Percentiles rank a stretch among this genome's conserved stretches.
These are phyloP conservation scores for Nephrotoma flavescens DNA, from an alignment of 2,888 invertebrate species.

Conservation along the genomic window DNA sequence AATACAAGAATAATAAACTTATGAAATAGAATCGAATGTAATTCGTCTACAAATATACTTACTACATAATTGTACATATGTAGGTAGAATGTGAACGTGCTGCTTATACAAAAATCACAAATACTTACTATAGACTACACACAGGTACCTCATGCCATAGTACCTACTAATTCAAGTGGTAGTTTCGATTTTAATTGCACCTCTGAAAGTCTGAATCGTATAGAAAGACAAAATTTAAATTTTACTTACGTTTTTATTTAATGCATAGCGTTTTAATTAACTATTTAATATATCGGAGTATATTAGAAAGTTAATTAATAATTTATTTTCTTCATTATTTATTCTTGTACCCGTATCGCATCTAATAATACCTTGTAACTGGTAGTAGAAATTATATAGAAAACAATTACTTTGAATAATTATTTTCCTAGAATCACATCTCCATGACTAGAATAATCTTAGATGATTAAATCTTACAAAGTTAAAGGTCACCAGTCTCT, in stretches of 20 bases:
- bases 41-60: not conserved
- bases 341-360: not conserved
- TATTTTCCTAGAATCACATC: no score
- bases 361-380: no score
- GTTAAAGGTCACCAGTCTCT: no score
- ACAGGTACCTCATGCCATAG: not conserved
- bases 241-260: not conserved
- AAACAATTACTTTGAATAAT: no score
- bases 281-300: not conserved
- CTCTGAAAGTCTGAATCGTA: not conserved
- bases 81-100: not conserved
- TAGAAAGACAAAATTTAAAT: not conserved
- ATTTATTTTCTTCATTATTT: not conserved
- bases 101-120: not conserved
- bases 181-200: not conserved
- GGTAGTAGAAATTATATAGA: no score
- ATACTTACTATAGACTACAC: not conserved
- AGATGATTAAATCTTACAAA: no score
- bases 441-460: no score
- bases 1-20: not conserved
- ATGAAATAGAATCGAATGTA: not conserved
- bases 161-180: not conserved
- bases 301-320: not conserved
- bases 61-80: not conserved
- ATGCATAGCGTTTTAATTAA: not conserved